Conservation (phyloP, 2,113 vertebrate species). For the Rissa tridactyla region DNA sequence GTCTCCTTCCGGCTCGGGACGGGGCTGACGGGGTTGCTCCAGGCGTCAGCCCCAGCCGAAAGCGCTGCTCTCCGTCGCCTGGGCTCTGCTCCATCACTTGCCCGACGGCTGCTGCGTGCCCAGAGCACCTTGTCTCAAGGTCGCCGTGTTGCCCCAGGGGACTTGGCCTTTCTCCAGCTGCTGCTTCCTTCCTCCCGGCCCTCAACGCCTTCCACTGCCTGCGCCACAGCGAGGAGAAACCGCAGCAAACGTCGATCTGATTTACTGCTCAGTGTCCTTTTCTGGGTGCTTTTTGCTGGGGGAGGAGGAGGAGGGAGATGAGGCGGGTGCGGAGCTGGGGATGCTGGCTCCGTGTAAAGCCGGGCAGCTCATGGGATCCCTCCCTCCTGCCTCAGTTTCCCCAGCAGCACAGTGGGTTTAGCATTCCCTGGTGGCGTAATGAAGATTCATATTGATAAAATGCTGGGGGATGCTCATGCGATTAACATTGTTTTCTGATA, state of each 20-base stretch:
- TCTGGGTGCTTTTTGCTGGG: background rate
- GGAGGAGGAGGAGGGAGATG: background rate
- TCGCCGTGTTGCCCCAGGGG: fast-evolving
- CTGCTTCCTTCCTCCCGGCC: background rate
- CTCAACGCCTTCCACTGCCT: background rate
- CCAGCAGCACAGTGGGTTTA: background rate
- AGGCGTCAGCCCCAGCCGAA: background rate
- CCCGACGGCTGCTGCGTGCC: fast-evolving
- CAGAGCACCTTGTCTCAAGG: background rate
- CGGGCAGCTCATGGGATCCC: fast-evolving
- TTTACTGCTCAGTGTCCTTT: background rate
- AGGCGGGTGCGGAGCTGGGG: background rate
- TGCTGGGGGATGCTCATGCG: fast-evolving
- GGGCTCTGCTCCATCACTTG: fast-evolving
- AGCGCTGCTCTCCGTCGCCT: background rate
- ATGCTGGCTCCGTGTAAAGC: background rate
- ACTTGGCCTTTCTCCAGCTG: background rate
- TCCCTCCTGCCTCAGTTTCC: background rate
- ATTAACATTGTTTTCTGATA: background rate
- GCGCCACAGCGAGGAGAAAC: fast-evolving
- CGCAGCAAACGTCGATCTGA: background rate
- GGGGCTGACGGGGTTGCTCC: background rate
- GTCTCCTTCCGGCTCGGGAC: fast-evolving
- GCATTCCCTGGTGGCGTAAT: fast-evolving
- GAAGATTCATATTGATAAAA: background rate